phyloP scores from a whole-genome alignment of 2,888 invertebrate genomes.

The Erynnis tages region DNA sequence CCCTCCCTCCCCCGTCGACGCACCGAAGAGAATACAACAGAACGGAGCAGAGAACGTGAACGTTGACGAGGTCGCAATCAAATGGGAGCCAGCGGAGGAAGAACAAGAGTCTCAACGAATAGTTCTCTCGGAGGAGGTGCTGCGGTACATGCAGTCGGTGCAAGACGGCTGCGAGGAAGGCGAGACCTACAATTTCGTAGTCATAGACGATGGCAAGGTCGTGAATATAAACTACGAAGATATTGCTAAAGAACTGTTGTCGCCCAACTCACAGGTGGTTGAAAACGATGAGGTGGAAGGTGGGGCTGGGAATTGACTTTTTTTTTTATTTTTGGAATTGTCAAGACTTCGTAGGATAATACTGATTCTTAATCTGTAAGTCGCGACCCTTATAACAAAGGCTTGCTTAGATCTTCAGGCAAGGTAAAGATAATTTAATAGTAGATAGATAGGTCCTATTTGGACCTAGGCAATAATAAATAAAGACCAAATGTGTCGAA shows the following conservation, averaged over 20 bases:
- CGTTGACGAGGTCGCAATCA: background rate
- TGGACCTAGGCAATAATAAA: no score
- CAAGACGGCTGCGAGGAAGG: slow-evolving; percentile 2
- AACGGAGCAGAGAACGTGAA: no score
- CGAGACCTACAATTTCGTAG: slow-evolving; percentile 3
- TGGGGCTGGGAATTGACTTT: no score
- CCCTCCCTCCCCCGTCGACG: background rate
- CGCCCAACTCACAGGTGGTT: background rate
- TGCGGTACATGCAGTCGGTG: background rate
- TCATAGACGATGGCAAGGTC: slow-evolving; percentile 5
- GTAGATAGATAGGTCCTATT: no score
- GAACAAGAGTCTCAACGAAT: background rate
- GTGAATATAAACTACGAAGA: background rate
- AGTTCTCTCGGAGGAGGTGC: slow-evolving; percentile 7
- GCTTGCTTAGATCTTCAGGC: no score
- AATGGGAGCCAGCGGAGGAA: background rate
- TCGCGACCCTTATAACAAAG: no score
- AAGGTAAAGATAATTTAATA: no score
- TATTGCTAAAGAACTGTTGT: background rate
- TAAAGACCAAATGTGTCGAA: no score
- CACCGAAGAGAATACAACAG: no score
- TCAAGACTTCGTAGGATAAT: no score
- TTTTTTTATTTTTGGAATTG: no score
- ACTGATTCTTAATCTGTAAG: no score
- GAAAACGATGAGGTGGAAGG: background rate